Evolutionary conservation across 2,797 vertebrate species (phyloP).

Genomic region (Gallinago solitaria): DNA sequence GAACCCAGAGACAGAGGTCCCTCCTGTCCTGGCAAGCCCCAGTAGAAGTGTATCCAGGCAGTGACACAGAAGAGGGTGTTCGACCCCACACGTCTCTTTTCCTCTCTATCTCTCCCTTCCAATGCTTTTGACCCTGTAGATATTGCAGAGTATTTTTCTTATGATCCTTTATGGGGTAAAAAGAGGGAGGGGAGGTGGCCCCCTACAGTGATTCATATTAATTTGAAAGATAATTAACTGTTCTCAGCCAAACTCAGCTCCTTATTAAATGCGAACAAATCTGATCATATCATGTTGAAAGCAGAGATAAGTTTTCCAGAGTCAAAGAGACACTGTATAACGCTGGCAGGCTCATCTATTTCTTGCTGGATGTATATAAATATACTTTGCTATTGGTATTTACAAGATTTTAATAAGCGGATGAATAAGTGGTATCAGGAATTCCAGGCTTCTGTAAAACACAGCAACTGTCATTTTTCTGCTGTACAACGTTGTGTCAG

Average conservation of each 20-base stretch:
- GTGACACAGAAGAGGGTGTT: neutral
- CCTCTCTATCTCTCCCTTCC: neutral
- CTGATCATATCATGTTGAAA: neutral
- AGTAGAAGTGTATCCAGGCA: neutral
- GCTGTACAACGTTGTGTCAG: neutral
- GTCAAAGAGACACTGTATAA: neutral
- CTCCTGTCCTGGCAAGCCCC: neutral
- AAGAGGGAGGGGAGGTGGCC: neutral
- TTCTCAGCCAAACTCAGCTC: neutral
- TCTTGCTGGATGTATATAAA: neutral
- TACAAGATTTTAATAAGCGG: neutral
- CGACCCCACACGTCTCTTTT: neutral
- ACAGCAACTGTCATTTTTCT: neutral
- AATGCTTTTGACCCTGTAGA: neutral
- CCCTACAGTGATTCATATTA: neutral
- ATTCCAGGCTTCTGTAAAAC: neutral
- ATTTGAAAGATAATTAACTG: conserved; percentile 34
- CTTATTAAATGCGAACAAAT: neutral
- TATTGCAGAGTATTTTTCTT: neutral
- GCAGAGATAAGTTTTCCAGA: neutral
- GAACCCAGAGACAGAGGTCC: neutral
- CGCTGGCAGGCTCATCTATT: neutral
- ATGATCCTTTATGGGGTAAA: neutral
- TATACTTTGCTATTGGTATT: neutral
- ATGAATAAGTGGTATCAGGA: neutral